phyloP scores from a whole-genome alignment of 2,797 vertebrate genomes.

The Cottoperca gobio region DNA sequence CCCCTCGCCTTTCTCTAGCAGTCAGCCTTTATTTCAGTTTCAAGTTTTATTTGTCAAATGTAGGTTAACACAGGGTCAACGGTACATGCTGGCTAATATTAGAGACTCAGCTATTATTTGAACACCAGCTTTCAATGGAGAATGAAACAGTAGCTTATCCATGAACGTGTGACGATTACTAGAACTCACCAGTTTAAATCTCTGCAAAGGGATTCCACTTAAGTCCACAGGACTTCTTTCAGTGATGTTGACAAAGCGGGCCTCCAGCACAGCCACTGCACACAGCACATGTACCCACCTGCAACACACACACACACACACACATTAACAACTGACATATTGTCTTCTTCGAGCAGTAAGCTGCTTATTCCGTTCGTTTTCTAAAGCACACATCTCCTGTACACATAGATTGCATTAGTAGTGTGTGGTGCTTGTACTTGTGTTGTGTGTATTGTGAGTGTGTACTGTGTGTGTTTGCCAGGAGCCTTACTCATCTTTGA shows the following conservation, averaged over 20 bases:
- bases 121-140: neutral
- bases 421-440: neutral
- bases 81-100: neutral
- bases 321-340: neutral
- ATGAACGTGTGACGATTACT: neutral
- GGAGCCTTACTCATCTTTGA: neutral
- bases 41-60: too few species aligned
- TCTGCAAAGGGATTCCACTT: slow-evolving; percentile 95
- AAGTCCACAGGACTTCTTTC: slow-evolving; percentile 96
- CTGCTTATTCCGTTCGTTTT: neutral
- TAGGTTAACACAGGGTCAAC: too few species aligned
- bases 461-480: neutral
- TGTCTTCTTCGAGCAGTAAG: neutral
- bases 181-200: slow-evolving; percentile 93
- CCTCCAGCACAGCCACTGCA: slow-evolving; percentile 95
- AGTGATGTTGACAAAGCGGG: slow-evolving; percentile 94
- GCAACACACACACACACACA: slow-evolving; percentile 21
- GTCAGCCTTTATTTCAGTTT: neutral
- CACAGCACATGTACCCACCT: slow-evolving; percentile 99
- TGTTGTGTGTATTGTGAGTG: neutral
- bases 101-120: neutral
- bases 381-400: neutral
- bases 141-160: neutral
- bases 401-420: neutral
- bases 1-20: neutral